These are phyloP conservation scores for Drosophila cyrtoloma DNA, from an alignment of 2,888 invertebrate species.

Conservation along the genomic window DNA sequence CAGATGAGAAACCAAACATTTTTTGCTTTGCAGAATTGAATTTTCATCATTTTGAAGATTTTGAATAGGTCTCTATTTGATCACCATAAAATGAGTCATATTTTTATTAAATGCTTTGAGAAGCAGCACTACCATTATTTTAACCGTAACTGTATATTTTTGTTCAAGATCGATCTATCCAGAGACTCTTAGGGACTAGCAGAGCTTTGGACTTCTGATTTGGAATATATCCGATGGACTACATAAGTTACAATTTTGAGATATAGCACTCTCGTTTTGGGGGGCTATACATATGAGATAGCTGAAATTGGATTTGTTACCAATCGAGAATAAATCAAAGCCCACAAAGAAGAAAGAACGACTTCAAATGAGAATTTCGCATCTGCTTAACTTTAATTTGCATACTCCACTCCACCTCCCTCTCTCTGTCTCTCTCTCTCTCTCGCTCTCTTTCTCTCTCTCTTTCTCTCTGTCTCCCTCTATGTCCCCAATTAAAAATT, in stretches of 20 bases:
- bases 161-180: neutral
- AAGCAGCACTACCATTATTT: no score
- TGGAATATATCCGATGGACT: no score
- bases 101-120: neutral
- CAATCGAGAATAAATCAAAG: neutral
- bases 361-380: neutral
- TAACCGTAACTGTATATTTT: neutral
- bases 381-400: neutral
- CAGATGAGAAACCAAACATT: neutral
- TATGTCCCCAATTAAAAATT: slow-evolving; percentile 6
- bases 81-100: neutral
- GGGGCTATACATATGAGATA: neutral
- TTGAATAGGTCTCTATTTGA: neutral
- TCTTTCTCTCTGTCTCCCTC: no score
- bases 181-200: no score
- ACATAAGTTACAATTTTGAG: no score
- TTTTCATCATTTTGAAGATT: neutral
- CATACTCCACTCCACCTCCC: neutral
- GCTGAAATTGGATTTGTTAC: neutral
- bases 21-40: neutral
- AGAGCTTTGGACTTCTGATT: no score
- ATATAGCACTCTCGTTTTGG: no score
- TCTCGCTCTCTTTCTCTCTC: neutral
- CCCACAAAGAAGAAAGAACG: neutral
- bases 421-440: neutral